phyloP scores from a whole-genome alignment of 2,797 vertebrate species.

The Cuculus canorus region DNA sequence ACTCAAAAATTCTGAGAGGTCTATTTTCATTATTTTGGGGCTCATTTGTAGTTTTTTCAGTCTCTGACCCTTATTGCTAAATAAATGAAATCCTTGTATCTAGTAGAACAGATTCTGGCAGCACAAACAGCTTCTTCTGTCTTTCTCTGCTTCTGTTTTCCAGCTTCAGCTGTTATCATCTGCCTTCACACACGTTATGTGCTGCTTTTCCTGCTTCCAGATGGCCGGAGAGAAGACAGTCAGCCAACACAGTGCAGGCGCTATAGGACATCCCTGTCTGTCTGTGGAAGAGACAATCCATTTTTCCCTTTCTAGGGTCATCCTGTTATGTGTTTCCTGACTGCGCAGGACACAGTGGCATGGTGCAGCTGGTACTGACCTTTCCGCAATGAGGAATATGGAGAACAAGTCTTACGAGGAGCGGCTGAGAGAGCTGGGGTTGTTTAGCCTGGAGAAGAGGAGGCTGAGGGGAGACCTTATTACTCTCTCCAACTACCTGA shows the following conservation, averaged over 20 bases:
- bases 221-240: neutral
- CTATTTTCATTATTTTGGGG: neutral
- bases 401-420: too few relatives aligned
- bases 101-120: neutral
- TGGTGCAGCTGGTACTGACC: neutral
- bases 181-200: neutral
- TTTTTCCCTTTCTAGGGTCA: neutral
- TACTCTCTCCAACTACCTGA: too few relatives aligned
- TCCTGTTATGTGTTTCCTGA: neutral
- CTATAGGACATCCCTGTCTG: neutral
- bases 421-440: too few relatives aligned
- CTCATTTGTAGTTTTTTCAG: neutral
- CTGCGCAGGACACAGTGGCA: accelerated
- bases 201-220: neutral
- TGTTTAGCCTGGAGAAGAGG: too few relatives aligned
- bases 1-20: neutral
- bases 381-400: neutral
- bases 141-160: conserved; percentile 15
- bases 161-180: conserved; percentile 35
- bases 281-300: neutral
- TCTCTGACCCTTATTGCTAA: neutral
- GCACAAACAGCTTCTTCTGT: neutral
- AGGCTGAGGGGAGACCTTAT: too few relatives aligned
- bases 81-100: neutral
- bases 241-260: neutral